Evolutionary conservation across 2,797 vertebrate species (phyloP).

Genomic region (Xiphorhynchus erythropygius): DNA sequence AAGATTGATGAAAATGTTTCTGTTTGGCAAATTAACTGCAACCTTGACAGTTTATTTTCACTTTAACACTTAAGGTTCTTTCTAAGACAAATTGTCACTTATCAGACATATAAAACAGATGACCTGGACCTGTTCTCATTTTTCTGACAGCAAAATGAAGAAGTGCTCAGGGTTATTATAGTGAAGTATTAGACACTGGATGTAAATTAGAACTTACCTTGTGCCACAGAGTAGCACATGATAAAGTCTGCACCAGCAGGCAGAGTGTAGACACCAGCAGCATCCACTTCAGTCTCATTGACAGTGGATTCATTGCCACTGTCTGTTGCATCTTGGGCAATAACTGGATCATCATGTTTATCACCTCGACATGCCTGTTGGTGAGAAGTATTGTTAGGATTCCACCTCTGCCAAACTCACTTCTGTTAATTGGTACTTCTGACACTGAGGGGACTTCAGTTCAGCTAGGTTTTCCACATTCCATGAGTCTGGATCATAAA

Average conservation of each 20-base stretch:
- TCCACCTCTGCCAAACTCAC: background rate
- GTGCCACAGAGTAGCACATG: conserved; percentile 94
- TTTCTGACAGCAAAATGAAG: background rate
- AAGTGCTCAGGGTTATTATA: background rate
- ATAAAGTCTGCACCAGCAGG: conserved; percentile 91
- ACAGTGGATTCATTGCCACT: background rate
- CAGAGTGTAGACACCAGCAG: conserved; percentile 81
- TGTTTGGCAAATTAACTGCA: background rate
- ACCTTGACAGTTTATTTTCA: background rate
- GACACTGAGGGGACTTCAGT: background rate
- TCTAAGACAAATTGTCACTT: background rate
- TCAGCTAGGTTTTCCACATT: background rate
- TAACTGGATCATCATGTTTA: conserved; percentile 83
- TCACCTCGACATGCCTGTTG: conserved; percentile 89
- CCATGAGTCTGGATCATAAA: background rate
- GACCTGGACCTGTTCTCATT: background rate
- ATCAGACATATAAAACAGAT: background rate
- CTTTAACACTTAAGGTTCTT: background rate
- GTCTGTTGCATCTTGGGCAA: conserved; percentile 78
- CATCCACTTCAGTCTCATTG: conserved; percentile 83
- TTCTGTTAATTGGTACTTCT: background rate
- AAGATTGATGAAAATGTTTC: background rate
- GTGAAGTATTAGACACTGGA: background rate
- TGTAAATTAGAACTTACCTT: conserved; percentile 76
- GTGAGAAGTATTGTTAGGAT: background rate